Evolutionary conservation across 2,113 vertebrate genomes (phyloP).

Genomic region (Paramormyrops kingsleyae): DNA sequence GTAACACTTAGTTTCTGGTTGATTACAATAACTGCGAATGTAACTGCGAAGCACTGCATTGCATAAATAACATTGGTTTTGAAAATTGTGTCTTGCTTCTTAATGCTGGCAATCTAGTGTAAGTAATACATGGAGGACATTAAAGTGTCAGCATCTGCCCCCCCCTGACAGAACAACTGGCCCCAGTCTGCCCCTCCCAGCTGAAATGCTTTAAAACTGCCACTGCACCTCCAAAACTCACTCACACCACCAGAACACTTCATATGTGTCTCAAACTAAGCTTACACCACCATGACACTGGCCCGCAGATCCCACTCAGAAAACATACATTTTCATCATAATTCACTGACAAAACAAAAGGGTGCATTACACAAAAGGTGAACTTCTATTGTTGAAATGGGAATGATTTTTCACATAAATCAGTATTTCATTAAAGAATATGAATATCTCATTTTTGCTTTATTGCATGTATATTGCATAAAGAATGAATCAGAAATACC

Average conservation of each 20-base stretch:
- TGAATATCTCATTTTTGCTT: too few relatives aligned
- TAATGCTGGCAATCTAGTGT: background rate
- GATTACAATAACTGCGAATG: too few relatives aligned
- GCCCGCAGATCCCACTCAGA: background rate
- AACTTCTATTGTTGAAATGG: too few relatives aligned
- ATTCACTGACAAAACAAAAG: background rate
- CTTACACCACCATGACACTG: background rate
- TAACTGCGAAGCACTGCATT: too few relatives aligned
- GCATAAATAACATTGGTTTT: too few relatives aligned
- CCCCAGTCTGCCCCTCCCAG: background rate
- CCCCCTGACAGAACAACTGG: background rate
- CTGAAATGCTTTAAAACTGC: background rate
- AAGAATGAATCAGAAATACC: too few relatives aligned
- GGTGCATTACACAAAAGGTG: background rate
- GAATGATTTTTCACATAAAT: too few relatives aligned
- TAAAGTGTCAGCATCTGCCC: background rate
- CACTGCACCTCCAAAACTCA: background rate
- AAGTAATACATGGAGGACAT: too few relatives aligned
- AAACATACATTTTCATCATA: background rate
- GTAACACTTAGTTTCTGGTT: too few relatives aligned
- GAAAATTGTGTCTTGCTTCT: background rate
- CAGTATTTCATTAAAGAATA: too few relatives aligned
- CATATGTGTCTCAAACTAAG: background rate
- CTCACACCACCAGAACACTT: background rate
- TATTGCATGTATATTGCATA: too few relatives aligned